phyloP scores from a whole-genome alignment of 2,797 vertebrate species.

The Sebastolobus alascanus region DNA sequence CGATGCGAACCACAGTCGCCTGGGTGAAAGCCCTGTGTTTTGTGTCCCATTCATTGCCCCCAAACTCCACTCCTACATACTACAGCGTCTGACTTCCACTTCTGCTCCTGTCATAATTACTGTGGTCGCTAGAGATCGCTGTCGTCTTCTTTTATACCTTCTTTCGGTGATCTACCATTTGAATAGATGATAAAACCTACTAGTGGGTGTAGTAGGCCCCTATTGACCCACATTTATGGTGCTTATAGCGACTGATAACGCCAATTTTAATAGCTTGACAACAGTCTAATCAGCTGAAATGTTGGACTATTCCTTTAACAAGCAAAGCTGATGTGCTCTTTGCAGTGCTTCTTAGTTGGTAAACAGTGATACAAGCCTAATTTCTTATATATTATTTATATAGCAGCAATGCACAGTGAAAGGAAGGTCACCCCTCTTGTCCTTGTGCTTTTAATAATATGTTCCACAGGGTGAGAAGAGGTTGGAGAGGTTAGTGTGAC shows the following conservation, averaged over 20 bases:
- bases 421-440: not conserved
- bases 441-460: slow-evolving; percentile 24
- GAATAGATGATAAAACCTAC: too few relatives aligned
- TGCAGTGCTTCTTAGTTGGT: not conserved
- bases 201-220: accelerated
- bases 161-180: too few relatives aligned
- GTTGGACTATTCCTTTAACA: not conserved
- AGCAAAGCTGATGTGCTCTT: not conserved
- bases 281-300: too few relatives aligned
- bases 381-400: not conserved
- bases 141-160: too few relatives aligned
- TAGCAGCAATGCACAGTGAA: not conserved
- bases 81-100: too few relatives aligned
- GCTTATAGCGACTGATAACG: too few relatives aligned
- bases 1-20: accelerated
- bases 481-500: slow-evolving; percentile 32
- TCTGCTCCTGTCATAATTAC: too few relatives aligned
- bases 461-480: slow-evolving; percentile 7
- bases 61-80: too few relatives aligned
- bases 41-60: too few relatives aligned
- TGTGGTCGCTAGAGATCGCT: too few relatives aligned
- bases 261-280: too few relatives aligned
- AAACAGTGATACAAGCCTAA: not conserved
- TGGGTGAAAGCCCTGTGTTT: too few relatives aligned
- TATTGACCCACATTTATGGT: not conserved